Evolutionary conservation across 2,113 vertebrate species (phyloP).

Genomic region (Istiophorus platypterus): DNA sequence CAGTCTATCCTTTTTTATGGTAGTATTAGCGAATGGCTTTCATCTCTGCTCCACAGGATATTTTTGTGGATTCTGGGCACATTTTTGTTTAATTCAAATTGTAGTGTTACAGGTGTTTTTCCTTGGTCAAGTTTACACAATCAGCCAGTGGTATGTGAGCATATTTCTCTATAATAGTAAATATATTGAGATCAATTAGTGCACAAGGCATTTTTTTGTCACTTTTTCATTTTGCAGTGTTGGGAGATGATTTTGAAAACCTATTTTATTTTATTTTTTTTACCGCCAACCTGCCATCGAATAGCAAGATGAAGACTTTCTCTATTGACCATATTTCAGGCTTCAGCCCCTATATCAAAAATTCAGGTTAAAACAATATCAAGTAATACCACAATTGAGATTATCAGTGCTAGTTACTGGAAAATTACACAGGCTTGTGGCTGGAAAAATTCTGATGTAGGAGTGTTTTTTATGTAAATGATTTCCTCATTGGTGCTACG

Average conservation of each 20-base stretch:
- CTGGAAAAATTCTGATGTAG: conserved; percentile 18
- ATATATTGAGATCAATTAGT: background rate
- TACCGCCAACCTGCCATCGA: background rate
- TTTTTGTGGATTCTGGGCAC: background rate
- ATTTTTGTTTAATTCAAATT: background rate
- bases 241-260: background rate
- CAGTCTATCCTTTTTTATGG: background rate
- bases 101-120: no score
- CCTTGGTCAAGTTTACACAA: background rate
- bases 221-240: background rate
- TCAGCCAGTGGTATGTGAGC: background rate
- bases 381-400: background rate
- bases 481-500: conserved; percentile 34
- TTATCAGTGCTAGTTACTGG: background rate
- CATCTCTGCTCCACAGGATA: background rate
- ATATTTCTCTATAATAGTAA: background rate
- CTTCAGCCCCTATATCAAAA: conserved; percentile 14
- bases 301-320: conserved; percentile 7
- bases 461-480: conserved; percentile 63
- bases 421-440: conserved; percentile 22
- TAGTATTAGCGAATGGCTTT: background rate
- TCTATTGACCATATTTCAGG: background rate
- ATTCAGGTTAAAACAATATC: conserved; percentile 5
- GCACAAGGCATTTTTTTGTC: background rate
- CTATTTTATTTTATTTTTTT: background rate